These are phyloP conservation scores for Falco punctatus DNA, from an alignment of 2,113 vertebrate species.

Conservation along the genomic window DNA sequence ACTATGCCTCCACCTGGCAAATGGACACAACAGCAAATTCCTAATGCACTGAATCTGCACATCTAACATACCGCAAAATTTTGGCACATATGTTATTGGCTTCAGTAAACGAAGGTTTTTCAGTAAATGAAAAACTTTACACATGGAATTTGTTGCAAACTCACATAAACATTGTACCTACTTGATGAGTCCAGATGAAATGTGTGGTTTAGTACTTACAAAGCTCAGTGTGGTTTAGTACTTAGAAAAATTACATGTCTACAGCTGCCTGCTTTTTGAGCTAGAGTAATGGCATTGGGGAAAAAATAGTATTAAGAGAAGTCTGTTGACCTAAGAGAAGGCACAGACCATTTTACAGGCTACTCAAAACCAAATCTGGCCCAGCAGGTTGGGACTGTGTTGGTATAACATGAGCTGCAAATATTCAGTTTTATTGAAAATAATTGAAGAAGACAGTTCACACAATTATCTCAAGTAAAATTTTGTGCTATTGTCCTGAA, in stretches of 20 bases:
- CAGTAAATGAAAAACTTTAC: conserved; percentile 8
- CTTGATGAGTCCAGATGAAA: conserved; percentile 13
- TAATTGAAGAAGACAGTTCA: conserved; percentile 55
- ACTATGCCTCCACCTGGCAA: conserved; percentile 25
- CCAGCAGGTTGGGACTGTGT: neutral
- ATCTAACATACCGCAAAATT: neutral
- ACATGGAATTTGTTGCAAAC: conserved; percentile 16
- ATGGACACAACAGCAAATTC: neutral
- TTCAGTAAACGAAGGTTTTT: conserved; percentile 15
- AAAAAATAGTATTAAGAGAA: neutral
- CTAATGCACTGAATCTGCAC: neutral
- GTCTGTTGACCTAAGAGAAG: conserved; percentile 17
- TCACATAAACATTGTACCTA: conserved; percentile 3
- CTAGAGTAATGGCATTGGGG: neutral
- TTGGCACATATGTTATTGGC: neutral
- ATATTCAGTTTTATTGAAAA: conserved; percentile 68
- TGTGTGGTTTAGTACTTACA: neutral
- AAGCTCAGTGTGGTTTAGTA: neutral
- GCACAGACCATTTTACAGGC: conserved; percentile 13
- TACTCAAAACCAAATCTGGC: conserved; percentile 1
- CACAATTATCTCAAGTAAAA: neutral
- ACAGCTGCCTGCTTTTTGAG: neutral
- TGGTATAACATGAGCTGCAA: conserved; percentile 49
- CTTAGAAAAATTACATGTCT: neutral
- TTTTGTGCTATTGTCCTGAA: conserved; percentile 14